Conservation (phyloP, 1,140 invertebrate genomes). For the honey bee (Apis mellifera) region DNA sequence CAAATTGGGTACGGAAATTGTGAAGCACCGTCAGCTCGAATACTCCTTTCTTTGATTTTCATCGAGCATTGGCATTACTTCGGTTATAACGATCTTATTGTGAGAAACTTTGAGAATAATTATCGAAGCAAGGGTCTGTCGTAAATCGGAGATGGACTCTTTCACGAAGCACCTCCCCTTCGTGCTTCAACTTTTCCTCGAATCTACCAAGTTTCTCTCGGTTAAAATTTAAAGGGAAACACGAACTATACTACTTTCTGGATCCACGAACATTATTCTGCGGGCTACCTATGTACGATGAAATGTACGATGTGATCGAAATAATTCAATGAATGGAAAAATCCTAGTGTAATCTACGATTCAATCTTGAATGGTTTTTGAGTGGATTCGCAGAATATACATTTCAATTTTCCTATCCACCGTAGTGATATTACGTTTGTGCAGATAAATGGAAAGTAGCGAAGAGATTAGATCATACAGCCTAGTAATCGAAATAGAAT, state of each 20-base stretch:
- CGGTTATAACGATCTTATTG: constrained; percentile 5
- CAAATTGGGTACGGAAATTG: not conserved
- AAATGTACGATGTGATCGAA: not conserved
- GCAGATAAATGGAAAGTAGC: not conserved
- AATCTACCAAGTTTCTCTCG: constrained; percentile 33
- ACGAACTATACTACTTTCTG: constrained; percentile 43
- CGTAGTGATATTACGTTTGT: not conserved
- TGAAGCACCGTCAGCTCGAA: not conserved
- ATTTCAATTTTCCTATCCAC: not conserved
- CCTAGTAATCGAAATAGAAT: too few species aligned
- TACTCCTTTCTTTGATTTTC: not conserved
- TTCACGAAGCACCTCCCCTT: not conserved
- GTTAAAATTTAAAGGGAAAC: constrained; percentile 51
- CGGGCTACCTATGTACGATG: not conserved
- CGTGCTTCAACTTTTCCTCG: constrained; percentile 50
- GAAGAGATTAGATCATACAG: not conserved
- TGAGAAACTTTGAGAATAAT: constrained; percentile 4
- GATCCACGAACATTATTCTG: constrained; percentile 5
- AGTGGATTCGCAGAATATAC: not conserved
- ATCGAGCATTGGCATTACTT: constrained; percentile 1
- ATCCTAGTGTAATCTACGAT: constrained; percentile 1
- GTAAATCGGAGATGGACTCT: constrained; percentile 5
- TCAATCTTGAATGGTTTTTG: constrained; percentile 3
- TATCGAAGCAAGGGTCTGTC: not conserved
- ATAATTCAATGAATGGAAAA: not conserved